These are phyloP conservation scores for Rhinopomastus cyanomelas DNA, from an alignment of 2,113 vertebrate species.

Conservation along the genomic window DNA sequence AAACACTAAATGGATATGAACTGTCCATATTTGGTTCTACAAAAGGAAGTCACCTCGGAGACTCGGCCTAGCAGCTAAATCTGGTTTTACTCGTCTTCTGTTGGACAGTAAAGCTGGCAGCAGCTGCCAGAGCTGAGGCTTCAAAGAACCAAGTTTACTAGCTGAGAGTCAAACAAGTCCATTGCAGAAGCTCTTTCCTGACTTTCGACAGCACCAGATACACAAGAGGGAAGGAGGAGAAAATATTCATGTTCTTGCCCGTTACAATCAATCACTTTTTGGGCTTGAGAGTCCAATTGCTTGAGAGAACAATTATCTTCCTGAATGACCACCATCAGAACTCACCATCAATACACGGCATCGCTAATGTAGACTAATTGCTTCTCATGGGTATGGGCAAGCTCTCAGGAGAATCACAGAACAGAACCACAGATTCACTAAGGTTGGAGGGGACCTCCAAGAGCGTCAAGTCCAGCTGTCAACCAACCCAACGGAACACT, in stretches of 20 bases:
- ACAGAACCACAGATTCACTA: no score
- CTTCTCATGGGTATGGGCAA: background rate
- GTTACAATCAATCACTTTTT: background rate
- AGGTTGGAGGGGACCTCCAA: no score
- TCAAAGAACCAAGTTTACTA: slow-evolving; percentile 22
- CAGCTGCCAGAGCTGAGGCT: slow-evolving; percentile 2
- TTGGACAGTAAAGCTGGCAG: slow-evolving; percentile 31
- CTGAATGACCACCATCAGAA: background rate
- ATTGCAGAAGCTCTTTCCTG: background rate
- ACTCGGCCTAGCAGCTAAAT: background rate
- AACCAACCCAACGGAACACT: no score
- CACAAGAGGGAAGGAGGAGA: rapidly evolving
- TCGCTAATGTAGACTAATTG: background rate
- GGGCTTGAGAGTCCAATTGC: background rate
- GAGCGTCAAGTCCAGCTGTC: no score
- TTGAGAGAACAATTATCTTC: background rate
- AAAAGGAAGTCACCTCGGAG: background rate
- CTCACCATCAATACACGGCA: background rate
- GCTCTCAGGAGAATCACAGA: no score
- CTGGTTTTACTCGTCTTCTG: slow-evolving; percentile 48
- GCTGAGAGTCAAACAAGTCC: background rate
- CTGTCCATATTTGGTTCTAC: slow-evolving; percentile 17
- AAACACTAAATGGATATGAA: background rate
- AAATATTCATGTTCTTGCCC: background rate
- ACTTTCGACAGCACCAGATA: background rate